Evolutionary conservation across 2,888 invertebrate genomes (phyloP), one percentile per base, ranked within the genome.

Genomic region (Sturmia bella): DNA sequence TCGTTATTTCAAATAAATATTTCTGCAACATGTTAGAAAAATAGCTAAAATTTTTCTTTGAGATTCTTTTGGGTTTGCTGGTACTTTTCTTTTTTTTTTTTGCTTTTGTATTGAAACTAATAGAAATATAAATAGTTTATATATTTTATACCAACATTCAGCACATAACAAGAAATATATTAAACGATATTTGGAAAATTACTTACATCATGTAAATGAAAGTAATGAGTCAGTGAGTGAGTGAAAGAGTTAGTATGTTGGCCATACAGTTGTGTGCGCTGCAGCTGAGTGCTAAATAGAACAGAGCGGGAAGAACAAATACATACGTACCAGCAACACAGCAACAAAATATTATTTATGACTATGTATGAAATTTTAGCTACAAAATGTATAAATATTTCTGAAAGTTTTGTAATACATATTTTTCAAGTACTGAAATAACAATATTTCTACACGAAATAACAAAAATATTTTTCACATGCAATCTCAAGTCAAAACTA

Each of bases 401-500:
- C 32, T 39, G 32, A 66, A 72, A 78, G 66, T 78, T 78, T 78
- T 78, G 78, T 66, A 80, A 59, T 75, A 64, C 80, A 75, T 75
- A 80, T 75, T 81, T 81, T 77, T 77, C 77, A 81, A 81, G 77
- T 77, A 77, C 52, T 63, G 73, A 66, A 79, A 79, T 68, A 79
- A 79, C 72, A 79, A 79, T 79, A 79, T 79, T 77, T 79, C 59
- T 79, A 73, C 78, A 79, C 59, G 78, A 79, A 73, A 73, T 79
- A 73, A 66, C 45, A 66, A 66, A 66, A 79, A 59, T 66, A 50
- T 52, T 54, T 72, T 52, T 41, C 70, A 61, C 66, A 73, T 79
- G 72, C 72, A 70, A 63, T 69, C 66, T 52, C 43, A n/a, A 19
- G 21, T 50, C 24, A 24, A 56, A 48, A 57, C 13, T 43, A 61